Percentiles rank a stretch among this genome's conserved stretches.
phyloP scores from a whole-genome alignment of 1,140 invertebrate species.

The Archegozetes longisetosus region DNA sequence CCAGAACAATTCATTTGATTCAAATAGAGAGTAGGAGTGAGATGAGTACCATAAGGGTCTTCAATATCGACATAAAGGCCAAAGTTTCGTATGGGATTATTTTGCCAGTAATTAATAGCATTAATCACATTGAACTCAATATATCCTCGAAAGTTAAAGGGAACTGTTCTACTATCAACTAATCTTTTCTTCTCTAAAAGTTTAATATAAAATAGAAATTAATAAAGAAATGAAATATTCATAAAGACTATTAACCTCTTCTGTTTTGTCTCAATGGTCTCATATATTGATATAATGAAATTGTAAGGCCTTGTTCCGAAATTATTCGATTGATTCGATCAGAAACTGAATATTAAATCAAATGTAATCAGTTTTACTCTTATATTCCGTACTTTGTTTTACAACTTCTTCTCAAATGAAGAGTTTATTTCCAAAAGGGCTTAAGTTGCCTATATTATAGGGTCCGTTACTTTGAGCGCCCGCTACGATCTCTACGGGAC shows the following conservation, averaged over 20 bases:
- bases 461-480: no score
- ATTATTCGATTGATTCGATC: neutral
- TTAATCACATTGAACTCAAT: slow-evolving; percentile 9
- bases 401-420: no score
- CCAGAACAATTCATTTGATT: slow-evolving; percentile 13
- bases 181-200: neutral
- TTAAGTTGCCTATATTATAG: no score
- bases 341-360: no score
- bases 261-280: neutral
- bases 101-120: slow-evolving; percentile 3
- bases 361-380: no score
- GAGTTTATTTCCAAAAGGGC: no score
- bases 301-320: neutral
- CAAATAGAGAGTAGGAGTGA: neutral
- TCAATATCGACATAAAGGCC: neutral
- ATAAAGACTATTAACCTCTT: no score
- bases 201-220: neutral
- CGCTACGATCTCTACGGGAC: no score
- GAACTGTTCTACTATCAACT: neutral
- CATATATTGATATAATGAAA: slow-evolving; percentile 8
- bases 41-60: neutral
- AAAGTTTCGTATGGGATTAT: neutral
- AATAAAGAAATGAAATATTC: no score
- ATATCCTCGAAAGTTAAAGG: neutral
- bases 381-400: no score